Base-by-base conservation (phyloP, 2,888 invertebrate species). In the Cacoxenus indagator region DNA sequence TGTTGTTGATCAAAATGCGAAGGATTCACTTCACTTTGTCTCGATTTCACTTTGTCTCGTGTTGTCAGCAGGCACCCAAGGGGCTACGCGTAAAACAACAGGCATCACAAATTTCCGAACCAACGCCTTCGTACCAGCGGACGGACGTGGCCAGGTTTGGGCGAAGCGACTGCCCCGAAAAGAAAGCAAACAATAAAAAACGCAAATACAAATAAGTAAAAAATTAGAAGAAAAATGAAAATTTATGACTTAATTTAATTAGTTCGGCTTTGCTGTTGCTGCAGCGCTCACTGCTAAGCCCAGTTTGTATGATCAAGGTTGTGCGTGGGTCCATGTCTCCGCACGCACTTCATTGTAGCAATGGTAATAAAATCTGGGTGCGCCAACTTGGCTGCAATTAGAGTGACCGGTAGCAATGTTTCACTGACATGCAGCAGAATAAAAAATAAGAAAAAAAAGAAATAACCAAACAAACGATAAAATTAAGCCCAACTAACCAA, bases 311-410 rank as follows among this genome's bases (percentile, higher is more conserved):
- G 37, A 8, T 37, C 14, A 8, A 2, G 37, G 37, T 14, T 37
- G 37, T 14, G 55, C 8, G 11, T 14, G 55, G 26, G 9, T 6
- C 26, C 24, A 2, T 24, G n/a, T 8, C 29, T 26, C 11, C 43
- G 46, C 70, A 70, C 70, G 57, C 45, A 19, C 24, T 27, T 24
- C 43, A 45, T 37, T 37, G n/a, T n/a, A 37, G 37, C 8, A 19
- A 11, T 29, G 61, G 17, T 31, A 4, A 61, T 31, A 31, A 61
- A 61, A 64, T 67, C 75, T 76, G 78, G 78, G 82, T 62, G 78
- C 74, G 78, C 69, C 80, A 37, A 8, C 37, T 46, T n/a, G 65
- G 69, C 67, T 82, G 80, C 78, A 79, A 80, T 80, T 72, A 81
- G 75, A 82, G 80, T 78, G 78, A 81, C 82, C 81, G 71, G 43